Conservation (phyloP, 2,797 vertebrate species). For the Lithobates pipiens region DNA sequence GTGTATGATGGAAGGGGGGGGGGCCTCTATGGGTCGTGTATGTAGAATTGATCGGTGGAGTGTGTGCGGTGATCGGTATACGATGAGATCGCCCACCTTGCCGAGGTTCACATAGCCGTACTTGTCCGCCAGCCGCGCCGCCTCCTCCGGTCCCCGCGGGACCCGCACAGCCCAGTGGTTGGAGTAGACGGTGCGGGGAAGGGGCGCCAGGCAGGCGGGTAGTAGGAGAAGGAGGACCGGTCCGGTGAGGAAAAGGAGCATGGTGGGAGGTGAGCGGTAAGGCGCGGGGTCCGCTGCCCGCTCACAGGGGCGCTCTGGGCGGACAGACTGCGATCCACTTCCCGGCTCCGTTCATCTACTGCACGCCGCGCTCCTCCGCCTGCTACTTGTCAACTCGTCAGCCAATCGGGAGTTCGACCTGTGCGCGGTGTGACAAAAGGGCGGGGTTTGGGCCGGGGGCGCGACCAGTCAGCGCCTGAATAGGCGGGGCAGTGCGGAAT, state of each 20-base stretch:
- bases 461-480: not conserved
- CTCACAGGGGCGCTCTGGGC: slow-evolving; percentile 18
- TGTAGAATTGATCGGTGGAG: too few relatives aligned
- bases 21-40: too few relatives aligned
- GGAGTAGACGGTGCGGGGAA: slow-evolving; percentile 78
- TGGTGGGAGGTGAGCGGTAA: slow-evolving; percentile 28
- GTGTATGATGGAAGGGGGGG: too few relatives aligned
- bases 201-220: slow-evolving; percentile 63
- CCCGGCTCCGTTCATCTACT: slow-evolving; percentile 52
- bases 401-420: slow-evolving; percentile 51
- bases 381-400: slow-evolving; percentile 54
- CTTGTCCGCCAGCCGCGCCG: slow-evolving; percentile 80
- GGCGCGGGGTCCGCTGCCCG: slow-evolving; percentile 31
- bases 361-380: not conserved
- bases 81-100: slow-evolving; percentile 75
- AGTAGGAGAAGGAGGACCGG: slow-evolving; percentile 53
- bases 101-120: slow-evolving; percentile 89
- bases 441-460: not conserved
- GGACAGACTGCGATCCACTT: not conserved
- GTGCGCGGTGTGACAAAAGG: slow-evolving; percentile 11
- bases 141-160: slow-evolving; percentile 78
- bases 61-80: too few relatives aligned
- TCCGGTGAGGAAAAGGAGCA: slow-evolving; percentile 62
- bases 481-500: too few relatives aligned
- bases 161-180: slow-evolving; percentile 92